Percentiles rank a stretch among this genome's conserved stretches.
Evolutionary conservation across 1,140 invertebrate species (phyloP).

Genomic region (Carposina sasakii): DNA sequence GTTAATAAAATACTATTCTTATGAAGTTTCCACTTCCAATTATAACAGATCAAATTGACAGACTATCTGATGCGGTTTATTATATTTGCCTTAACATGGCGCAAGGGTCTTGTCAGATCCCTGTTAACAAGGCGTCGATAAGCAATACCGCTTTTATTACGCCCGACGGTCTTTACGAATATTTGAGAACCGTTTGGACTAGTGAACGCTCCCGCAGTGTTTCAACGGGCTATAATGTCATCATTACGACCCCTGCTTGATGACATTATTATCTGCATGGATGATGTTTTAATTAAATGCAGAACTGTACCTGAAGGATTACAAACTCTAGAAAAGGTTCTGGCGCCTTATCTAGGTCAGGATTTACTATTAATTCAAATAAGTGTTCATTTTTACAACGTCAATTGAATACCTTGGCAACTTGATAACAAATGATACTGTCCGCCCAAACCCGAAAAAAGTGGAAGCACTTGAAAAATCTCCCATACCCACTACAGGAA

Average conservation of each 20-base stretch:
- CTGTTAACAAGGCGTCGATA: slow-evolving; percentile 40
- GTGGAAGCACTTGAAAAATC: slow-evolving; percentile 14
- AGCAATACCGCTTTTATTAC: slow-evolving; percentile 61
- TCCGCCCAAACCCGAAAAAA: slow-evolving; percentile 7
- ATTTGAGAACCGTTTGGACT: slow-evolving; percentile 31
- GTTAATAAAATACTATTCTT: slow-evolving; percentile 58
- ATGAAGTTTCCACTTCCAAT: slow-evolving; percentile 61
- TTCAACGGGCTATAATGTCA: slow-evolving; percentile 24
- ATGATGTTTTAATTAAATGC: slow-evolving; percentile 27
- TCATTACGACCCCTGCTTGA: slow-evolving; percentile 2
- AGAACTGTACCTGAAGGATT: slow-evolving; percentile 15
- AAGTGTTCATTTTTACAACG: slow-evolving; percentile 11
- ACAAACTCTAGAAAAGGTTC: slow-evolving; percentile 6
- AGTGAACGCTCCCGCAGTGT: slow-evolving; percentile 30
- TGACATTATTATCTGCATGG: slow-evolving; percentile 26
- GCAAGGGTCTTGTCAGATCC: slow-evolving; percentile 64
- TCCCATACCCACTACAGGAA: slow-evolving; percentile 21
- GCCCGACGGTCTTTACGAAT: slow-evolving; percentile 37
- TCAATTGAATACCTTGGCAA: slow-evolving; percentile 17
- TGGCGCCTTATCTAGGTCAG: slow-evolving; percentile 8
- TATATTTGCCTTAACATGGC: slow-evolving; percentile 41
- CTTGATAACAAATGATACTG: neutral
- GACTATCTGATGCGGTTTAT: slow-evolving; percentile 15
- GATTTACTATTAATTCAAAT: slow-evolving; percentile 14
- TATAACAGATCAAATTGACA: slow-evolving; percentile 63